Evolutionary conservation across 1,140 invertebrate genomes (phyloP).

Genomic region (Triops cancriformis): DNA sequence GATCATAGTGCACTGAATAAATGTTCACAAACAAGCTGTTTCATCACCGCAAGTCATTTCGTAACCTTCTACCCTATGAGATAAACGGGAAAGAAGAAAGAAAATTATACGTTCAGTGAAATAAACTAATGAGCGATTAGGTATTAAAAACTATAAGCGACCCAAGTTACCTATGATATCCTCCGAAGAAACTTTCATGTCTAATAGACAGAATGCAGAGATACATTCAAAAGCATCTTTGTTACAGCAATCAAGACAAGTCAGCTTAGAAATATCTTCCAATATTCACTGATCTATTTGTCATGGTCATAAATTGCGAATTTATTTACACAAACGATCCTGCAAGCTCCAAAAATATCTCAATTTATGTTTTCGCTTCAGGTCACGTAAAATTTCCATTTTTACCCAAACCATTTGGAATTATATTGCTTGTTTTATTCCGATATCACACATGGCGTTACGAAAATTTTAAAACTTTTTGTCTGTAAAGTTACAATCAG

Average conservation of each 20-base stretch:
- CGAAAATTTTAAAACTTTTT: no score
- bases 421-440: no score
- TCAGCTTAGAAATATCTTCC: constrained; percentile 48
- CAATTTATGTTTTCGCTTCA: neutral
- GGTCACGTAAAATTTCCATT: neutral
- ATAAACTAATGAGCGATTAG: no score
- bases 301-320: constrained; percentile 65
- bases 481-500: no score
- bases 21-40: constrained; percentile 25
- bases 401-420: neutral
- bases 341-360: constrained; percentile 34
- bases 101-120: neutral
- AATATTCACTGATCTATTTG: constrained; percentile 59
- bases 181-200: constrained; percentile 49
- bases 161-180: constrained; percentile 39
- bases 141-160: neutral
- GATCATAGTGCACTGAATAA: constrained; percentile 38
- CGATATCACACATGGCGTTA: no score
- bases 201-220: constrained; percentile 58
- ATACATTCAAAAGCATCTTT: constrained; percentile 55
- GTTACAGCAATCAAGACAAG: constrained; percentile 56
- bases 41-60: neutral
- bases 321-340: constrained; percentile 62
- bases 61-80: neutral
- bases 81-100: neutral